These are phyloP conservation scores for Apogon hyalosoma DNA, from an alignment of 2,797 vertebrate genomes.

Conservation along the genomic window DNA sequence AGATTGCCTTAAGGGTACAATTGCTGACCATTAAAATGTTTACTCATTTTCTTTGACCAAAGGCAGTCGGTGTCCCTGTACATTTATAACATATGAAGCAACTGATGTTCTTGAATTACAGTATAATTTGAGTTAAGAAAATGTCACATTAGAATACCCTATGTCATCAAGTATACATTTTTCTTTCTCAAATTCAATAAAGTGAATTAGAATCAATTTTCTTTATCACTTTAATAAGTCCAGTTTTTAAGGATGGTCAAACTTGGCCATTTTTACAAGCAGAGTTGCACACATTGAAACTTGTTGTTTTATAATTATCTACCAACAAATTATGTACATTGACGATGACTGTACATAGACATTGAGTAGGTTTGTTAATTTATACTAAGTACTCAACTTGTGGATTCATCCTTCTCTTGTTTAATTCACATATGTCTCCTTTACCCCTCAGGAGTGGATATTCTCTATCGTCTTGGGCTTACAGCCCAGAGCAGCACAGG, in stretches of 20 bases:
- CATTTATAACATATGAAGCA: neutral
- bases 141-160: too few species aligned
- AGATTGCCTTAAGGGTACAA: conserved; percentile 13
- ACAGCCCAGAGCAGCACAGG: conserved; percentile 80
- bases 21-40: conserved; percentile 12
- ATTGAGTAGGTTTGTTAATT: neutral
- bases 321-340: neutral
- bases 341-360: neutral
- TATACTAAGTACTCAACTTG: neutral
- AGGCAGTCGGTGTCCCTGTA: neutral
- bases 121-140: too few species aligned
- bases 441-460: conserved; percentile 89
- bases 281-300: neutral
- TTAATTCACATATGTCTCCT: conserved; percentile 41
- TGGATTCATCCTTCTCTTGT: neutral
- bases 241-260: neutral
- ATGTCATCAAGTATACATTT: too few species aligned
- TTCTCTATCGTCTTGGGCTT: conserved; percentile 91
- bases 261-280: neutral
- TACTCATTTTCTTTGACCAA: conserved; percentile 5
- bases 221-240: too few species aligned
- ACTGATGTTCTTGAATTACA: neutral
- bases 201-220: too few species aligned
- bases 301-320: neutral
- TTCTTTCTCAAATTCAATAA: too few species aligned